Conservation (phyloP, 2,888 invertebrate genomes). For the Brachylomia viminalis region DNA sequence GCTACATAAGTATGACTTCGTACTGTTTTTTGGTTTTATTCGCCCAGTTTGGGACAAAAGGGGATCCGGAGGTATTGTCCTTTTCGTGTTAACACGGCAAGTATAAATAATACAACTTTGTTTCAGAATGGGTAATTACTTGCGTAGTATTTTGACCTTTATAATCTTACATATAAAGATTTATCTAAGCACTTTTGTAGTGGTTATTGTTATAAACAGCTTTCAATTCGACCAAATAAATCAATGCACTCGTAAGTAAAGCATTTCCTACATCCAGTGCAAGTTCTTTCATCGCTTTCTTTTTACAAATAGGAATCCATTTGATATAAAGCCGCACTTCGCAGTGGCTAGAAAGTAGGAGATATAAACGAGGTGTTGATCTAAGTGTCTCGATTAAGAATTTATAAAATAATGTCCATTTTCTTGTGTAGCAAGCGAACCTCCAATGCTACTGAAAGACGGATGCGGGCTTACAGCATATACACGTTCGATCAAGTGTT, state of each 20-base stretch:
- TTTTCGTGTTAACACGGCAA: constrained; percentile 18
- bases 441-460: constrained; percentile 35
- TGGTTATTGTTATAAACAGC: background rate
- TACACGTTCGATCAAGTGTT: constrained; percentile 12
- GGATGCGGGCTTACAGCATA: constrained; percentile 32
- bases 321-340: constrained; percentile 42
- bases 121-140: constrained; percentile 36
- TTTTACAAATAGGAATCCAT: constrained; percentile 32
- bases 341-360: constrained; percentile 20
- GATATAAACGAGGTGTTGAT: constrained; percentile 46
- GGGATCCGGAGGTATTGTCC: constrained; percentile 42
- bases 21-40: constrained; percentile 44
- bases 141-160: constrained; percentile 12
- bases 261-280: background rate
- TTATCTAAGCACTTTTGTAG: background rate
- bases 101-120: constrained; percentile 35
- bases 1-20: constrained; percentile 65
- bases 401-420: constrained; percentile 41
- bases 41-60: constrained; percentile 24
- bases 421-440: constrained; percentile 40
- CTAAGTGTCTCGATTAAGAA: constrained; percentile 30
- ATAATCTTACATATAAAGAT: background rate
- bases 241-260: background rate
- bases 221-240: background rate
- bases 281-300: background rate